Evolutionary conservation across 2,888 invertebrate genomes (phyloP), one percentile per base, ranked within the genome.

Genomic region (Tenthredo scrophulariae): DNA sequence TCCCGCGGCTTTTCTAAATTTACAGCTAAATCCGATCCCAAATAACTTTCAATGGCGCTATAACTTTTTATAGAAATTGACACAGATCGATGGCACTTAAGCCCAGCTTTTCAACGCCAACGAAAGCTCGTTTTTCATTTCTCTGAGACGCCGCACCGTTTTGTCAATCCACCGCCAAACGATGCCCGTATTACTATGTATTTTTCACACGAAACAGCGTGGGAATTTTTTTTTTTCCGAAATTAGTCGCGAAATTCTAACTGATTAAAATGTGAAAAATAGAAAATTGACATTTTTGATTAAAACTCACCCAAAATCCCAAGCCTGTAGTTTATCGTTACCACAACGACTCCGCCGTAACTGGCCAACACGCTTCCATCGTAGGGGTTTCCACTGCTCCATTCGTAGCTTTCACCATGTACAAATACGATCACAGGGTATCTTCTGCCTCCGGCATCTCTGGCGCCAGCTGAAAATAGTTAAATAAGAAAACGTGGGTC

Each of bases 371-470:
- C 98, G 84, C 98, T 97, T 84, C 98, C 99, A 92, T 99, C 99
- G 94, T 99, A 99, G 0, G 99, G 98, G 94, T 99, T 99, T 84
- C 99, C 99, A 74, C 98, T 98, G 93, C 98, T 98, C 97, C 98
- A 99, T 93, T 99, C 98, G 94, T 98, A 99, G 90, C 98, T 98
- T 93, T 97, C 98, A 4, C 99, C 99, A 92, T 99, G 99, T 86
- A 99, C 97, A 94, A 98, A 98, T 84, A 99, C 98, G 93, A 99
- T 95, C 85, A 99, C 98, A 29, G 98, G 98, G 93, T 97, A 97
- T 91, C 96, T 96, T 88, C 94, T 93, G 86, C 94, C 93, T 72
- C 92, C 93, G 86, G 91, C 89, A 88, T 95, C 96, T 88, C 96
- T 93, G 88, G 95, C 95, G 82, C 96, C 96, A 90, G 96, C 96